These are phyloP conservation scores for Carduelis carduelis DNA, from an alignment of 2,797 vertebrate species.

Conservation along the genomic window DNA sequence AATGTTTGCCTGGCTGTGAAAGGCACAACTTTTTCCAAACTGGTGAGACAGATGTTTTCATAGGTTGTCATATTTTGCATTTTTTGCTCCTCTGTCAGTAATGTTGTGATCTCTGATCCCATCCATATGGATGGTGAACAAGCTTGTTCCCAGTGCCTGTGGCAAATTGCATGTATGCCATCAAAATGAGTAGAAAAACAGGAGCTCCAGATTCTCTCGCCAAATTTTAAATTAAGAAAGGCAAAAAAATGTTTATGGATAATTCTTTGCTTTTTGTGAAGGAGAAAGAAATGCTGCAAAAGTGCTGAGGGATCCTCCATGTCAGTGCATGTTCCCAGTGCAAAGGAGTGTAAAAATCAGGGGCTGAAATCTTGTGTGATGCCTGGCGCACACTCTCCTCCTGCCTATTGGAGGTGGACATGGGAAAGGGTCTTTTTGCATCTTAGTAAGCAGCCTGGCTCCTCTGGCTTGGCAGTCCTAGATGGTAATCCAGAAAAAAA, in stretches of 20 bases:
- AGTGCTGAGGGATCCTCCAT: neutral
- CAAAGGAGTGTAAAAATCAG: neutral
- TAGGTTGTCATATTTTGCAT: constrained; percentile 7
- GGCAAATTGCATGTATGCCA: neutral
- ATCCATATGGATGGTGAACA: constrained; percentile 7
- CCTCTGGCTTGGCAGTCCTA: neutral
- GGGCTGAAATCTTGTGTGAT: neutral
- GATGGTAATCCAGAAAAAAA: neutral
- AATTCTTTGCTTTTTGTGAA: neutral
- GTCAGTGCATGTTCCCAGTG: neutral
- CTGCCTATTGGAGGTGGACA: neutral
- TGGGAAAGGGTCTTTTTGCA: neutral
- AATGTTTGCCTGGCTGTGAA: neutral
- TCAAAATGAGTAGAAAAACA: neutral
- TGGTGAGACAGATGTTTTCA: constrained; percentile 28
- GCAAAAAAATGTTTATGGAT: neutral
- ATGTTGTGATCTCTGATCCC: constrained; percentile 42
- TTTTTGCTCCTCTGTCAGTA: neutral
- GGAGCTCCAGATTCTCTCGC: neutral
- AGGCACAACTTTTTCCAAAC: neutral
- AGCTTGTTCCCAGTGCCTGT: neutral
- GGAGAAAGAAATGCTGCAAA: neutral
- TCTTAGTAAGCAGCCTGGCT: neutral
- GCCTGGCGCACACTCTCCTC: neutral
- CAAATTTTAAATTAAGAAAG: neutral